Base-by-base conservation (phyloP, 1,140 invertebrate genomes). In the Eufriesea mexicana region DNA sequence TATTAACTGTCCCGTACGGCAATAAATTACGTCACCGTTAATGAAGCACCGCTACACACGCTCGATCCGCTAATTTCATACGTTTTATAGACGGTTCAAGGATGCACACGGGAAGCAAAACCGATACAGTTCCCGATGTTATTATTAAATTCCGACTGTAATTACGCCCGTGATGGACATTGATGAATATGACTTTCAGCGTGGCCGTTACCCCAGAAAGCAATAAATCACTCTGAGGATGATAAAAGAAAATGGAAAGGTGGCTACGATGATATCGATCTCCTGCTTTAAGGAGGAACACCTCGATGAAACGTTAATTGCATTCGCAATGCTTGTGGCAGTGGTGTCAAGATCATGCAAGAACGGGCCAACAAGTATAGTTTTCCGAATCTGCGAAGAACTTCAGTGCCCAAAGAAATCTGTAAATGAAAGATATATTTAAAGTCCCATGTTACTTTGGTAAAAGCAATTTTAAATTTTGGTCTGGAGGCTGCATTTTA, bases 111-210 rank as follows among this genome's bases (percentile, higher is more conserved):
- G 23, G 54, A 47, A 71, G 67, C 47, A 64, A 68, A 70, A 67
- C 75, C 57, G 71, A 70, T 75, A 76, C n/a, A 49, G 68, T 61
- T 78, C 23, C 57, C 54, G 59, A 78, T 55, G 71, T 74, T 87
- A 81, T 81, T 64, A 76, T 74, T 75, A 71, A 86, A 84, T 84
- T 70, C 42, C 55, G 74, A 84, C 82, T 81, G 76, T 79, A 87
- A 88, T 88, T 81, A 84, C 61, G 28, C 23, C 12, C 66, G 59
- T 47, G 77, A 77, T 61, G 75, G 86, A 87, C 85, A 75, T 80
- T 84, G 85, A 88, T 79, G 82, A 88, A 87, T 87, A 87, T 87
- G 35, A 76, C 68, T 84, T 87, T 71, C 70, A 74, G 16, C 76
- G 51, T 12, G 8, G 20, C 16, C 42, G 42, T 4, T n/a, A 45